Evolutionary conservation across 2,113 vertebrate species (phyloP), one percentile per base, ranked within the genome.

Genomic region (Haemorhous mexicanus): DNA sequence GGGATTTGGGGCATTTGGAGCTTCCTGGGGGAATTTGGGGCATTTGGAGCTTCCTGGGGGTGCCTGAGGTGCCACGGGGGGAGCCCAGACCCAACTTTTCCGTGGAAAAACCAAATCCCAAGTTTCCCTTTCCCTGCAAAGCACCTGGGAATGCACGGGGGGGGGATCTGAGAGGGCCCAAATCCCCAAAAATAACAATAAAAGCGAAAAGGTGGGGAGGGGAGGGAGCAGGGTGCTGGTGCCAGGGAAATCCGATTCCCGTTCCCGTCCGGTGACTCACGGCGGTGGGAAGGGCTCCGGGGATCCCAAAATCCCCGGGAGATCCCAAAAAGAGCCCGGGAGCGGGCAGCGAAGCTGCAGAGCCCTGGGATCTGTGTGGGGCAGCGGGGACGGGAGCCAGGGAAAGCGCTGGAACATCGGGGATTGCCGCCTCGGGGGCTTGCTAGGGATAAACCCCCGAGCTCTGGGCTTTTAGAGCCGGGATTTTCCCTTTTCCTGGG

Each of bases 291-390:
- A 6, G 22, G 9, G n/a, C 58, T 33, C 39, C 7, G 18, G 33
- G 6, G 32, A n/a, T 35, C 80, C 68, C 21, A 2, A 9, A 39
- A 53, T 55, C 39, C 49, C 19, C 2, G 26, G 37, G 3, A 37
- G n/a, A 27, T 7, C 3, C 30, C 13, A 0, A 3, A 19, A 16
- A 14, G 11, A 27, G 5, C 8, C 47, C 46, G 55, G 55, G 63
- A 27, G 5, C 1, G 4, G 1, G 7, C 23, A 4, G 3, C n/a
- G 6, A 1, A 9, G 11, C n/a, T 0, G 46, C 46, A 7, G 13
- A 47, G 50, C 49, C 24, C 8, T 4, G 47, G 68, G 16, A 6
- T 64, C 28, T n/a, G 59, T 33, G 22, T 9, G 59, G 41, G 7
- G 22, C 6, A 33, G 49, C n/a, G 14, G 39, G 33, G 9, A 18